A percentile compares a stretch with the other conserved stretches of the same genome.
Conservation (phyloP, 2,797 vertebrate genomes). For the Triplophysa bombifrons region DNA sequence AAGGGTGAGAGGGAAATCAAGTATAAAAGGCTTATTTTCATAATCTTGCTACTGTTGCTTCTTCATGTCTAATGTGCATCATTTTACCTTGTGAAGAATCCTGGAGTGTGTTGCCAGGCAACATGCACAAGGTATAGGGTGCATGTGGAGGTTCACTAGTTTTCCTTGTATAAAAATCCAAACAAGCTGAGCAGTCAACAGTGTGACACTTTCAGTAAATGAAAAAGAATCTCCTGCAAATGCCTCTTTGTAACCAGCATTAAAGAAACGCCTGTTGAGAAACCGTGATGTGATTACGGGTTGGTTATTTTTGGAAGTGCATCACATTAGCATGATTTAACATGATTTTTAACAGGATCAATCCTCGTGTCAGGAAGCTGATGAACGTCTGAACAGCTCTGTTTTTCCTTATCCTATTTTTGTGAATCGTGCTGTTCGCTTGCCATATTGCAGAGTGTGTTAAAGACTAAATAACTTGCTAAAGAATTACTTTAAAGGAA, state of each 20-base stretch:
- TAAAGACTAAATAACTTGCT: no score
- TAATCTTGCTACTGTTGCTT: conserved; percentile 70
- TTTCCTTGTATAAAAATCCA: conserved; percentile 57
- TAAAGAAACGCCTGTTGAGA: background rate
- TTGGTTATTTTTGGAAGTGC: conserved; percentile 15
- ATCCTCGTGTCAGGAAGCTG: background rate
- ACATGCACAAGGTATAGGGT: conserved; percentile 69
- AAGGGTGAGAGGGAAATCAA: conserved; percentile 62
- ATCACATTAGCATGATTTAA: background rate
- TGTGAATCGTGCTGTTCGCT: no score
- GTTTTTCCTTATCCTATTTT: background rate
- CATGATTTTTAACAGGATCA: background rate
- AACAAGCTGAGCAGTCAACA: conserved; percentile 33
- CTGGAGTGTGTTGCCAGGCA: conserved; percentile 78
- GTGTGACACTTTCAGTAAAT: conserved; percentile 34
- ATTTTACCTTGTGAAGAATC: conserved; percentile 72
- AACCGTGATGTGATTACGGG: background rate
- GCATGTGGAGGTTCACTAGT: conserved; percentile 60
- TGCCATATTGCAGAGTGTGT: no score
- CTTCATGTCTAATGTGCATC: conserved; percentile 64
- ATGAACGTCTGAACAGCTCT: background rate
- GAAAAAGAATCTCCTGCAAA: conserved; percentile 25
- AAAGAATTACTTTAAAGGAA: no score
- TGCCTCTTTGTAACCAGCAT: background rate
- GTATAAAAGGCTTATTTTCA: conserved; percentile 67